Conservation (phyloP, 2,888 invertebrate species). For the Ornithoptera alexandrae region DNA sequence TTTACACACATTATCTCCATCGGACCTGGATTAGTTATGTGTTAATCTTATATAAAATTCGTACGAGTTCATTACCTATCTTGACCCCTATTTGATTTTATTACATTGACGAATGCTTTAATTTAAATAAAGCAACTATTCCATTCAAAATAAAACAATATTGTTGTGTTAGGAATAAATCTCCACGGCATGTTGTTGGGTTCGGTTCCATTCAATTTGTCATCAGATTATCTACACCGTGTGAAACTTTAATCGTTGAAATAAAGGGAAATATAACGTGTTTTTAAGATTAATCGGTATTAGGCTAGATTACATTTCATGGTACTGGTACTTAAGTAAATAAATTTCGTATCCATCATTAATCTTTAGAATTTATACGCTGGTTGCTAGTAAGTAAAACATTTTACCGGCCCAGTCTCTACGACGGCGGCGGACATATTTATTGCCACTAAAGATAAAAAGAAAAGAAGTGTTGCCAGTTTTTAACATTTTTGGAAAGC, state of each 20-base stretch:
- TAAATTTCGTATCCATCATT: conserved; percentile 71
- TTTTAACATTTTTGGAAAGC: conserved; percentile 59
- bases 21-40: background rate
- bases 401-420: conserved; percentile 49
- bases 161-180: conserved; percentile 24
- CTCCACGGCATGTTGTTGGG: conserved; percentile 15
- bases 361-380: conserved; percentile 72
- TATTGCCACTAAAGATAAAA: conserved; percentile 67
- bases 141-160: conserved; percentile 26
- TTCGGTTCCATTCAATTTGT: conserved; percentile 27
- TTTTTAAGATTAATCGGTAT: conserved; percentile 66
- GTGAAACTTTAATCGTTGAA: conserved; percentile 32
- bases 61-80: conserved; percentile 13
- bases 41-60: background rate
- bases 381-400: conserved; percentile 57
- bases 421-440: conserved; percentile 70
- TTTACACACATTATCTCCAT: too few species aligned
- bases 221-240: conserved; percentile 30
- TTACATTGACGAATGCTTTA: conserved; percentile 22
- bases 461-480: conserved; percentile 53
- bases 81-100: conserved; percentile 17
- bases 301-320: conserved; percentile 69
- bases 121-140: conserved; percentile 25
- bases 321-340: conserved; percentile 67
- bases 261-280: conserved; percentile 40